Conservation (phyloP, 2,113 vertebrate species). For the Psittacus erithacus region DNA sequence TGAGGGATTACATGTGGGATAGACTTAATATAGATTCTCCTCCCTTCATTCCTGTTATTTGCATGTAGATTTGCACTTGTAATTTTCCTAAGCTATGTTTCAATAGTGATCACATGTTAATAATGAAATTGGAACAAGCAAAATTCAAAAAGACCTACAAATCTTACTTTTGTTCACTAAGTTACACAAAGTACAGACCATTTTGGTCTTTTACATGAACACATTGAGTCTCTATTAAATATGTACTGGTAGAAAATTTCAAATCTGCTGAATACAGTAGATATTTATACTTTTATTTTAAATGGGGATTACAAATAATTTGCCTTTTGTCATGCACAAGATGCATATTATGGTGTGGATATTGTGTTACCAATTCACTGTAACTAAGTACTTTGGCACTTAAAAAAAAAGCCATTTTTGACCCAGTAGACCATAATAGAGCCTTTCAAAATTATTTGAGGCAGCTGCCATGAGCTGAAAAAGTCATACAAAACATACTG, state of each 20-base stretch:
- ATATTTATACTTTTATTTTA: constrained; percentile 66
- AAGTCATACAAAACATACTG: constrained; percentile 36
- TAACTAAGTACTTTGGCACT: constrained; percentile 68
- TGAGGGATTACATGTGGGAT: neutral
- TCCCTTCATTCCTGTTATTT: neutral
- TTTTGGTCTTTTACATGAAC: constrained; percentile 27
- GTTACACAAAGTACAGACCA: neutral
- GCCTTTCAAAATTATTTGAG: constrained; percentile 62
- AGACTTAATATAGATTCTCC: neutral
- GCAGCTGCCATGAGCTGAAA: constrained; percentile 43
- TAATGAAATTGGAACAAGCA: neutral
- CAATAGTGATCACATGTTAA: constrained; percentile 10
- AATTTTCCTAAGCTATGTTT: constrained; percentile 9
- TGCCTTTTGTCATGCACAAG: constrained; percentile 55
- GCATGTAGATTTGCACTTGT: neutral
- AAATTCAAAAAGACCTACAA: neutral
- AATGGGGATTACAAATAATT: constrained; percentile 72
- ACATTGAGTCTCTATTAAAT: constrained; percentile 23
- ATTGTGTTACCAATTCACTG: constrained; percentile 67
- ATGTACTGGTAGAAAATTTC: neutral
- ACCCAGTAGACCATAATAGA: constrained; percentile 37
- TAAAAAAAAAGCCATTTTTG: constrained; percentile 37
- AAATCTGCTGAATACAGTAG: constrained; percentile 61
- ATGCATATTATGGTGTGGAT: constrained; percentile 55
- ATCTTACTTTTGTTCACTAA: neutral